These are phyloP conservation scores for Ennomos fuscantarius DNA, from an alignment of 2,888 invertebrate species.

Conservation along the genomic window DNA sequence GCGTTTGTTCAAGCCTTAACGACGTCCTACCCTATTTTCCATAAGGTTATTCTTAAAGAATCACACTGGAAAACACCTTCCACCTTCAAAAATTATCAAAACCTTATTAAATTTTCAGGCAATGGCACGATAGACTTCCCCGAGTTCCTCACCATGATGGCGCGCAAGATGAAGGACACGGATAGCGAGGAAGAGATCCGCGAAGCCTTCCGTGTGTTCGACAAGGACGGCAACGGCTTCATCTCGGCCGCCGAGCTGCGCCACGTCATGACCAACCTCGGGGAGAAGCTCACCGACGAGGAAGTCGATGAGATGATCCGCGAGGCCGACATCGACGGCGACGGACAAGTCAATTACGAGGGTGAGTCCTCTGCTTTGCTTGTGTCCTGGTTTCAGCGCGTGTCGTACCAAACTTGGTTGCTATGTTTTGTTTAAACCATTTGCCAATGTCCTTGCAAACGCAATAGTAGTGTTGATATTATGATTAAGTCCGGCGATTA, in stretches of 20 bases:
- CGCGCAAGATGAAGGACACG: slow-evolving; percentile 99
- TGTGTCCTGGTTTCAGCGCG: neutral
- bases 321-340: slow-evolving; percentile 99
- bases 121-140: slow-evolving; percentile 99
- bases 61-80: neutral
- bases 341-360: slow-evolving; percentile 99
- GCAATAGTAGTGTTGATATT: too few species aligned
- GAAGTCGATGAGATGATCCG: slow-evolving; percentile 99
- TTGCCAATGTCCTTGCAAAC: too few species aligned
- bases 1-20: too few species aligned
- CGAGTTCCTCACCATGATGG: slow-evolving; percentile 99
- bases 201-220: slow-evolving; percentile 99
- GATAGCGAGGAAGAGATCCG: slow-evolving; percentile 99
- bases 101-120: slow-evolving; percentile 85
- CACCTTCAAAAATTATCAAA: neutral
- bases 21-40: slow-evolving; percentile 1
- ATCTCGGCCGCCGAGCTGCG: slow-evolving; percentile 99
- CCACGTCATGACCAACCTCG: slow-evolving; percentile 99
- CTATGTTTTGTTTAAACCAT: too few species aligned
- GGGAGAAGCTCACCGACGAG: slow-evolving; percentile 99
- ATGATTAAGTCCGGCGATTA: too few species aligned
- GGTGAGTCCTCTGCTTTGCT: slow-evolving; percentile 82
- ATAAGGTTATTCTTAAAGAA: neutral
- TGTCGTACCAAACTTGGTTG: slow-evolving; percentile 9
- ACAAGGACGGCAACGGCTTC: slow-evolving; percentile 99